Conservation (phyloP, 1,140 invertebrate genomes). For the Papilio polyxenes region DNA sequence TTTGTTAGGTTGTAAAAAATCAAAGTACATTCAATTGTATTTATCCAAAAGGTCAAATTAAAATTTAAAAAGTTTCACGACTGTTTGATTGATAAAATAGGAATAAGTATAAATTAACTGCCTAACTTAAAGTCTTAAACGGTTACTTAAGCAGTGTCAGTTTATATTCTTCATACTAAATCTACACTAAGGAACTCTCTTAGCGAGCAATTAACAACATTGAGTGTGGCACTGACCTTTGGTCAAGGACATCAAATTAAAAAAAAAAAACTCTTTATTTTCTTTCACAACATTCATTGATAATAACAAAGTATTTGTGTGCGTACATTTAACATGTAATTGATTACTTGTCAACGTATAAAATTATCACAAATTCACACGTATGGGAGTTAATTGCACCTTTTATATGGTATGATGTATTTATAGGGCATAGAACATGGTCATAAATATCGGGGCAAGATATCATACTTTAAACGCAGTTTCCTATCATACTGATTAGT, state of each 20-base stretch:
- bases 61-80: no score
- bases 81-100: no score
- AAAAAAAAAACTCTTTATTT: not conserved
- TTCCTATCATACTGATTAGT: constrained; percentile 8
- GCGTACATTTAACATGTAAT: not conserved
- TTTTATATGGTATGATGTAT: constrained; percentile 30
- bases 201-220: no score
- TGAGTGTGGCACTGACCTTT: no score
- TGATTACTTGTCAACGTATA: constrained; percentile 19
- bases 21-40: no score
- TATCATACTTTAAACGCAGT: constrained; percentile 17
- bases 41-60: no score
- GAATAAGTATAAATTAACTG: no score
- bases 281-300: not conserved
- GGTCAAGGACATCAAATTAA: no score
- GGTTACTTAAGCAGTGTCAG: no score
- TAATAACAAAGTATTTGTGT: not conserved
- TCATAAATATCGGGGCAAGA: not conserved
- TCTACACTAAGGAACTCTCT: no score
- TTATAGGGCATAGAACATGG: constrained; percentile 25
- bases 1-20: not conserved
- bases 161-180: no score
- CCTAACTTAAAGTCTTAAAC: no score
- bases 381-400: constrained; percentile 31
- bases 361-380: constrained; percentile 36